Conservation (phyloP, 2,113 vertebrate genomes). For the Pyxicephalus adspersus region DNA sequence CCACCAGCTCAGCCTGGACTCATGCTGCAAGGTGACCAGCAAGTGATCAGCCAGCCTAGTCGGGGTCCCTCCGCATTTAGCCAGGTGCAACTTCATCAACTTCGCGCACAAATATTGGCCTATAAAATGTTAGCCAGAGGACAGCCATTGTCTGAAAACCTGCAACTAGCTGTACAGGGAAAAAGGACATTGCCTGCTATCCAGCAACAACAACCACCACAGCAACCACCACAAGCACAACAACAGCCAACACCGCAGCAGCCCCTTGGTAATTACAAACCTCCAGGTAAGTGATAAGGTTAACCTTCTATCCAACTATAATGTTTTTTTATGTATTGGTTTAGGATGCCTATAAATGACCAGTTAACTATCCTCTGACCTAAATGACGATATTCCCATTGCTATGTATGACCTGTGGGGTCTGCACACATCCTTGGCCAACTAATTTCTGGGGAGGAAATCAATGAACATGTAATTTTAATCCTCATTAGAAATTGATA, state of each 20-base stretch:
- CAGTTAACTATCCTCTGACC: no score
- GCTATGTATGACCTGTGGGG: no score
- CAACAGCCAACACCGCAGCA: constrained; percentile 73
- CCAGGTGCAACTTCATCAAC: constrained; percentile 93
- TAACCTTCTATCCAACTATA: no score
- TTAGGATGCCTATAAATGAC: no score
- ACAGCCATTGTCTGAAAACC: constrained; percentile 93
- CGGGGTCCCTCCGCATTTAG: constrained; percentile 93
- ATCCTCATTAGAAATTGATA: no score
- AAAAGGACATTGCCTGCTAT: constrained; percentile 93
- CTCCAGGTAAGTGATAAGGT: constrained; percentile 79
- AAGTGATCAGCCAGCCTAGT: constrained; percentile 83
- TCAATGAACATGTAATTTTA: no score
- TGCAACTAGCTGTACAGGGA: constrained; percentile 95
- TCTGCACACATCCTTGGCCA: no score
- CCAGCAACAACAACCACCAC: constrained; percentile 80
- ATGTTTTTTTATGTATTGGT: no score
- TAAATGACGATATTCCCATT: no score
- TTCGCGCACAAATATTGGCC: constrained; percentile 95
- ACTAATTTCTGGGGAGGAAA: no score
- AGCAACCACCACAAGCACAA: constrained; percentile 79
- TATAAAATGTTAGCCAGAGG: constrained; percentile 96
- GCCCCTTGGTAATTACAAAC: constrained; percentile 79
- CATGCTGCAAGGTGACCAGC: constrained; percentile 87
- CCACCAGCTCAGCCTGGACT: constrained; percentile 83